These are phyloP conservation scores for Enoplosus armatus DNA, from an alignment of 2,797 vertebrate species.

Conservation along the genomic window DNA sequence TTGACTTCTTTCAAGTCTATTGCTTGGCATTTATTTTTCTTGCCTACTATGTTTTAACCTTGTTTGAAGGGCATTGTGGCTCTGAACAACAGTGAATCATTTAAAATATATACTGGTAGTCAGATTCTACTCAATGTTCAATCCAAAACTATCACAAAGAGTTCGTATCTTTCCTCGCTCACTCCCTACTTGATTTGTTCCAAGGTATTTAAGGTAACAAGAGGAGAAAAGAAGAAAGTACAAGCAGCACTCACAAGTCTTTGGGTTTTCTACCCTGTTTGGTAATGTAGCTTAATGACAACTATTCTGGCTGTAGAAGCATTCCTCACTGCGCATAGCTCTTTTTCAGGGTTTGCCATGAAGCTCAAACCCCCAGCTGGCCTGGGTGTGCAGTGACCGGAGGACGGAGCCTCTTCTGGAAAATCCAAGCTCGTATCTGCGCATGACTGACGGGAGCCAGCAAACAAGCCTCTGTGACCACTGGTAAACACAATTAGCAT, in stretches of 20 bases:
- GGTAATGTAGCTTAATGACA: neutral
- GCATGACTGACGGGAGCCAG: constrained; percentile 27
- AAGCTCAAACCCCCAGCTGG: constrained; percentile 44
- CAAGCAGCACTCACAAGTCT: neutral
- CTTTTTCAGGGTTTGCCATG: constrained; percentile 1
- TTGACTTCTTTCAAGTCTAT: neutral
- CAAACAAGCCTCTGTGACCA: constrained; percentile 41
- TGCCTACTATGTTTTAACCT: neutral
- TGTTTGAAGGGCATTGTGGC: constrained; percentile 5
- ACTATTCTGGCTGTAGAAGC: too few relatives aligned
- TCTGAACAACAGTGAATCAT: too few relatives aligned
- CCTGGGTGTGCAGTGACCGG: constrained; percentile 20
- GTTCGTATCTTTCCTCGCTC: neutral
- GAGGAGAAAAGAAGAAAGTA: neutral
- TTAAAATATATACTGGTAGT: neutral
- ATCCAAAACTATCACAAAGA: neutral
- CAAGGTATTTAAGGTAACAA: constrained; percentile 7
- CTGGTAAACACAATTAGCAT: constrained; percentile 69
- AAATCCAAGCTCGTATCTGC: constrained; percentile 13
- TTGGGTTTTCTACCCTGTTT: neutral
- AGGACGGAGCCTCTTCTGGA: constrained; percentile 12
- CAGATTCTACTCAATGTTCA: neutral
- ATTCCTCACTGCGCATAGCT: neutral
- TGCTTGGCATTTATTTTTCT: constrained; percentile 2
- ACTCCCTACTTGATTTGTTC: neutral